Percentiles rank a stretch among this genome's conserved stretches.
Evolutionary conservation across 1,140 invertebrate species (phyloP).

Genomic region (Mizuhopecten yessoensis): DNA sequence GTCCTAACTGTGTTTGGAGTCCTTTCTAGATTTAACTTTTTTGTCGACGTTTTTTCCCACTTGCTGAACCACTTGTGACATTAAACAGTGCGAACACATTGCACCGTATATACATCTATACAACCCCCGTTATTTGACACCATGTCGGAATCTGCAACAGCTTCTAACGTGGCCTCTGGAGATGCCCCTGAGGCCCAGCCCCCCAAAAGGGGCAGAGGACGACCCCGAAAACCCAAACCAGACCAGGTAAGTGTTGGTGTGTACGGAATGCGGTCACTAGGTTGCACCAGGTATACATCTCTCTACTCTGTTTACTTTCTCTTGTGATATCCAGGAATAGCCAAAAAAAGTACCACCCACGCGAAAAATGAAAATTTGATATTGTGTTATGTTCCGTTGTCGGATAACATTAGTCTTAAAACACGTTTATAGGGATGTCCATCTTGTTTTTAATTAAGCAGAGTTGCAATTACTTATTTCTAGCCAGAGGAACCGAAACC

Average conservation of each 20-base stretch:
- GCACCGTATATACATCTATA: background rate
- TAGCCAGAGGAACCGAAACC: slow-evolving; percentile 68
- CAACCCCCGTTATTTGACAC: background rate
- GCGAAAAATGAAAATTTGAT: background rate
- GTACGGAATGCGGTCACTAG: slow-evolving; percentile 45
- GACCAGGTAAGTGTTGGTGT: slow-evolving; percentile 50
- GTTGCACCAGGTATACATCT: background rate
- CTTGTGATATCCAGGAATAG: background rate
- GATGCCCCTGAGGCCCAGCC: background rate
- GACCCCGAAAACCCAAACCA: slow-evolving; percentile 53
- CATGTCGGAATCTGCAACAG: slow-evolving; percentile 1
- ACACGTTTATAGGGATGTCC: background rate
- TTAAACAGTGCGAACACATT: background rate
- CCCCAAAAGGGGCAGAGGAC: slow-evolving; percentile 54
- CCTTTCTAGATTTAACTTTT: background rate
- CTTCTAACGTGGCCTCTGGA: background rate
- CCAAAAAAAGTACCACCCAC: background rate
- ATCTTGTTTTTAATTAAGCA: background rate
- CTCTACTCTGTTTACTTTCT: background rate
- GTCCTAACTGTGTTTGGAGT: background rate
- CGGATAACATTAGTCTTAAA: too few species aligned
- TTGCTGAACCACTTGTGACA: background rate
- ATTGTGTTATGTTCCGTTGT: background rate
- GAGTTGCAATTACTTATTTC: slow-evolving; percentile 17
- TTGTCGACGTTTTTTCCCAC: background rate